Percentiles rank a stretch among this genome's conserved stretches.
phyloP scores from a whole-genome alignment of 2,797 vertebrate genomes.

The Buphagus erythrorhynchus region DNA sequence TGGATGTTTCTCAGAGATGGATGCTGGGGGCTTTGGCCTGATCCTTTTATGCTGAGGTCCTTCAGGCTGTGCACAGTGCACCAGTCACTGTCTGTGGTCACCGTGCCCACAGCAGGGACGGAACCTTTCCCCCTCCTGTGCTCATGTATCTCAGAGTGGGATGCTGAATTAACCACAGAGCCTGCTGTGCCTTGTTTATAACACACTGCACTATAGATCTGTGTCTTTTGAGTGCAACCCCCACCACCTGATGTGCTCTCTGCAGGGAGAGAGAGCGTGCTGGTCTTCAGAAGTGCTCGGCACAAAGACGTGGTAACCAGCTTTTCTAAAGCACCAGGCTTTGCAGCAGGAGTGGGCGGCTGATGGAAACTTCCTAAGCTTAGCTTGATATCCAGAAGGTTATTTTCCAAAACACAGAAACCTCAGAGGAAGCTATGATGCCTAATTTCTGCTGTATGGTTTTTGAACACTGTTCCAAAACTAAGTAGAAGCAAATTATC shows the following conservation, averaged over 20 bases:
- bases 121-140: background rate
- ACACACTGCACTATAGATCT: background rate
- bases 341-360: background rate
- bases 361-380: background rate
- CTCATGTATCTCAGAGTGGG: fast-evolving
- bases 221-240: background rate
- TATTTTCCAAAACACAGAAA: background rate
- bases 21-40: background rate
- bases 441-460: background rate
- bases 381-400: background rate
- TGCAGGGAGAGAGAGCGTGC: fast-evolving
- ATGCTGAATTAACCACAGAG: background rate
- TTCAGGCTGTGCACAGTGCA: background rate
- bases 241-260: background rate
- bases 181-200: background rate
- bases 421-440: background rate
- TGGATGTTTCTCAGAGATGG: background rate
- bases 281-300: background rate
- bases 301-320: background rate
- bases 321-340: background rate
- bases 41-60: background rate
- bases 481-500: background rate
- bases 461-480: background rate
- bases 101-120: background rate
- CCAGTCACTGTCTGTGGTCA: fast-evolving